Evolutionary conservation across 2,797 vertebrate genomes (phyloP), one percentile per base, ranked within the genome.

Genomic region (Salmo trutta): DNA sequence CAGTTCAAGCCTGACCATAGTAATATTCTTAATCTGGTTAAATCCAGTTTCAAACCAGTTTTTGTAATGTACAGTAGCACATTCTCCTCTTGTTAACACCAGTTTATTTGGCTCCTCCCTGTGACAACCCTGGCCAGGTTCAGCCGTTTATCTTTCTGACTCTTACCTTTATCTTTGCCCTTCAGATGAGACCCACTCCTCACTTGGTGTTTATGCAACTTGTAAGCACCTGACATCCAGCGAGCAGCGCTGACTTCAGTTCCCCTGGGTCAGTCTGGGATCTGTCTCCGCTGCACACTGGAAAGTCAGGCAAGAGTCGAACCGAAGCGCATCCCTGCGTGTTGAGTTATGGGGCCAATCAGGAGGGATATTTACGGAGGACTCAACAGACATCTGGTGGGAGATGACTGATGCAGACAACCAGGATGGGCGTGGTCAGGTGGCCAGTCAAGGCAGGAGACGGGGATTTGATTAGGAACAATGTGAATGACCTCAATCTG

Each of bases 141-240:
- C 3, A 47, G 41, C 10, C 41, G 2, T 47, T 47, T 0, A 12
- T 47, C 41, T 47, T 12, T 10, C 41, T 0, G 41, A 10, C 41
- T 8, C 7, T 41, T 41, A 21, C 1, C 24, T 62, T 24, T 4
- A 24, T 1, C 21, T 87, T 76, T 31, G 77, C 67, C 85, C 88
- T 83, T 86, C 84, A 75, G 88, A 85, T 88, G 79, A 82, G 81
- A 77, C 73, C 0, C 52, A 64, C 79, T 79, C 53, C 51, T 81
- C 83, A 33, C 80, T 82, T 73, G n/a, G 73, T 86, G 86, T 88
- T 91, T 89, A 91, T 90, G 89, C 88, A 83, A 82, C 76, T 85
- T 91, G 92, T 91, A 89, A 90, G 83, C 87, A 87, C 82, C 87
- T 89, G 86, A 90, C 84, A 85, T 85, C 15, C n/a, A 81, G 80